Percentiles rank a stretch among this genome's conserved stretches.
phyloP scores from a whole-genome alignment of 2,888 invertebrate genomes.

The Eupithecia pulchellata region DNA sequence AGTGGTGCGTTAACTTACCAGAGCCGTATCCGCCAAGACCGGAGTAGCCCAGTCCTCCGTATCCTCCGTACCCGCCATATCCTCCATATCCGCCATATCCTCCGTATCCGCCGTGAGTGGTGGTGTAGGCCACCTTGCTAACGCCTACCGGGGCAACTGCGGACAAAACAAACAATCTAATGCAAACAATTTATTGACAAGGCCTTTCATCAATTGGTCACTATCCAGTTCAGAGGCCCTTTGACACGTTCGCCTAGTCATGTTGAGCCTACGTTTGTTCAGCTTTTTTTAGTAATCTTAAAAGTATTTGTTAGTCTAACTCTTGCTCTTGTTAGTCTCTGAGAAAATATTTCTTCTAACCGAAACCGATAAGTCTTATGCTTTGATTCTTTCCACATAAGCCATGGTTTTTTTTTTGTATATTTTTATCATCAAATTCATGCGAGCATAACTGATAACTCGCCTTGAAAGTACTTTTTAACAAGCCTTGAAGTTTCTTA shows the following conservation, averaged over 20 bases:
- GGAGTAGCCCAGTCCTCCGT: constrained; percentile 51
- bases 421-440: neutral
- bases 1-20: constrained; percentile 42
- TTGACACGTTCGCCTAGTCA: neutral
- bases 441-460: neutral
- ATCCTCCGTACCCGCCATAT: constrained; percentile 43
- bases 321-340: too few species aligned
- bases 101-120: constrained; percentile 48
- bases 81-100: constrained; percentile 24
- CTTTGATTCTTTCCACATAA: too few species aligned
- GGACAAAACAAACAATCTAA: constrained; percentile 23
- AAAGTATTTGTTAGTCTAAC: too few species aligned
- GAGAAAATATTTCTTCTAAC: too few species aligned
- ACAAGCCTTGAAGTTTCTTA: constrained; percentile 5
- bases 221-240: neutral
- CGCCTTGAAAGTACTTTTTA: neutral
- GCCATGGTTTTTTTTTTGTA: too few species aligned
- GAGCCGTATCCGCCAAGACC: constrained; percentile 55
- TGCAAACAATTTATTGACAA: neutral
- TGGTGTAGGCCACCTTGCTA: constrained; percentile 69
- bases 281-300: too few species aligned
- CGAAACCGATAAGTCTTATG: too few species aligned
- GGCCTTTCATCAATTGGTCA: neutral
- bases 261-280: neutral
- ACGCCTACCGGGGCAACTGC: constrained; percentile 61